Evolutionary conservation across 1,140 invertebrate species (phyloP), one percentile per base, ranked within the genome.

Genomic region (Zelostemma sp.): DNA sequence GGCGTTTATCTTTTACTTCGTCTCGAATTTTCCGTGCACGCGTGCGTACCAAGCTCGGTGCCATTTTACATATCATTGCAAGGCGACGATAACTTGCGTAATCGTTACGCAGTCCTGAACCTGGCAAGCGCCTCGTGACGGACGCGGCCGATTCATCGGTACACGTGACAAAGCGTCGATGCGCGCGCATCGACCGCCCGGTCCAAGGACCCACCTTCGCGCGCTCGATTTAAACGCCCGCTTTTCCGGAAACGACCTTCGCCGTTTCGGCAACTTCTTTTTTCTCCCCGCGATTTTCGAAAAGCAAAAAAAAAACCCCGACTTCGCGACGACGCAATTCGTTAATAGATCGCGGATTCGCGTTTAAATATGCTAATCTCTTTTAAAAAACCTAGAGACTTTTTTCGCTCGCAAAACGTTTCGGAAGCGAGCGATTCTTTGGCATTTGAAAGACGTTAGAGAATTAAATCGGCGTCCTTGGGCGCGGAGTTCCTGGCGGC

Each of bases 61-160:
- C 58, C 55, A 53, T 71, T 63, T 66, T 66, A 63, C 58, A 55
- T 54, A 49, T 62, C 50, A 66, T 59, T 63, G 25, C 63, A 63
- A 72, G 62, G 66, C 54, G 62, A 73, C 48, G 59, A 66, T 65
- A n/a, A 61, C 73, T 79, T 80, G 76, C 75, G 68, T 80, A 80
- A 80, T 80, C 73, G 68, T 68, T 78, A 74, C 72, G 68, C 59
- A 67, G 68, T 40, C 61, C 46, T 58, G 65, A 57, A 66, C 64
- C 61, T 66, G 46, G 61, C 65, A 60, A 72, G 65, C 60, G 65
- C 70, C 68, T 74, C 58, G 72, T 66, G 58, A 70, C 62, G 55
- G 51, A 65, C 54, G 65, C 50, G 47, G 49, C 60, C 43, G 61
- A 73, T n/a, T 68, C 57, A 56, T 17, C 57, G 61, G 38, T 50